Evolutionary conservation across 1,140 invertebrate genomes (phyloP).

Genomic region (Nomia melanderi): DNA sequence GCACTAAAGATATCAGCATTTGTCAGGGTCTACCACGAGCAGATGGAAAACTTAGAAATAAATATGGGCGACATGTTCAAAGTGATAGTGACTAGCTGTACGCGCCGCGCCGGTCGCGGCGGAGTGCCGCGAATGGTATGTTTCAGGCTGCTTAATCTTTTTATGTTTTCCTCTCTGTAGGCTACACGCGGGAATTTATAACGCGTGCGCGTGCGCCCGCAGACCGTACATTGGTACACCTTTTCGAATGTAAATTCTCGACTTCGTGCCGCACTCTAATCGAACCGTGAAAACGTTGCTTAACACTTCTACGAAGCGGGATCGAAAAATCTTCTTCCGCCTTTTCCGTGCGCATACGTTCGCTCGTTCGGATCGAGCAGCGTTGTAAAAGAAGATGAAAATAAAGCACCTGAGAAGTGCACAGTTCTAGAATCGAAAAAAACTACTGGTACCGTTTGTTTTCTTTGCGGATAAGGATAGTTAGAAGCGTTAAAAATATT

Average conservation of each 20-base stretch:
- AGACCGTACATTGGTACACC: background rate
- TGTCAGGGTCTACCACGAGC: constrained; percentile 33
- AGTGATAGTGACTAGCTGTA: constrained; percentile 15
- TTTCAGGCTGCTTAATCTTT: background rate
- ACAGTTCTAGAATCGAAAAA: too few relatives aligned
- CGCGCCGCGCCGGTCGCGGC: background rate
- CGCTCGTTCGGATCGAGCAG: too few relatives aligned
- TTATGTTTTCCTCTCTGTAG: background rate
- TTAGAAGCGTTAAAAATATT: too few relatives aligned
- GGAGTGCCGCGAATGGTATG: background rate
- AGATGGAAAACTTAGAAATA: constrained; percentile 44
- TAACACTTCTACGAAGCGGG: background rate
- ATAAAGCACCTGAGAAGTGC: too few relatives aligned
- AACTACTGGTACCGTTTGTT: too few relatives aligned
- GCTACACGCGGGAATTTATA: constrained; percentile 5
- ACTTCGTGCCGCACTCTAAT: background rate
- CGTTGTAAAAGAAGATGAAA: too few relatives aligned
- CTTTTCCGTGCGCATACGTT: too few relatives aligned
- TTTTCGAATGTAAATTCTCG: constrained; percentile 28
- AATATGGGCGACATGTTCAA: constrained; percentile 24
- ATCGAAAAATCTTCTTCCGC: constrained; percentile 10
- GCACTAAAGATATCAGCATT: constrained; percentile 50
- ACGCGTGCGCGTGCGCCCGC: background rate
- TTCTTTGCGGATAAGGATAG: too few relatives aligned
- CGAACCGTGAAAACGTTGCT: constrained; percentile 23